Percentiles rank a stretch among this genome's conserved stretches.
These are phyloP conservation scores for Brachionus sp. DNA, from an alignment of 1,140 invertebrate species.

Conservation along the genomic window DNA sequence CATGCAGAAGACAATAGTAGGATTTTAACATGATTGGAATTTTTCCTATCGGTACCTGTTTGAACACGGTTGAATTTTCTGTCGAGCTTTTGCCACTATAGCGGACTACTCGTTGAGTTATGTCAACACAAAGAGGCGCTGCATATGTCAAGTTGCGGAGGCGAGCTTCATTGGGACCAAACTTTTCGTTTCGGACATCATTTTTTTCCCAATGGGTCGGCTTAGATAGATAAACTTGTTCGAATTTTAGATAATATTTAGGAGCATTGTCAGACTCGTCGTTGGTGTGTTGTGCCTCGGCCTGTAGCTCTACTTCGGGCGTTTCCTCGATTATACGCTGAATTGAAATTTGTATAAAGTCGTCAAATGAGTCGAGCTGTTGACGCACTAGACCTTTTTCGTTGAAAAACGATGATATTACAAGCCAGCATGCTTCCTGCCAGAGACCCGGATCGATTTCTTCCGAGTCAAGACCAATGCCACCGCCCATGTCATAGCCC, in stretches of 20 bases:
- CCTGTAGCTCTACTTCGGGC: conserved; percentile 91
- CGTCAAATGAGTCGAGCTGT: conserved; percentile 97
- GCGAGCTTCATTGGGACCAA: conserved; percentile 83
- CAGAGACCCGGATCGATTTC: conserved; percentile 90
- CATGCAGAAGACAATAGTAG: conserved; percentile 87
- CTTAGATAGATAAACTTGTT: conserved; percentile 97
- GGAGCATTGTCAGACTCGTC: conserved; percentile 87
- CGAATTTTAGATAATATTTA: conserved; percentile 87
- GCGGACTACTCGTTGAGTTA: conserved; percentile 73
- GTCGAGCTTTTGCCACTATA: conserved; percentile 64
- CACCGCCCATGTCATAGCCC: conserved; percentile 19
- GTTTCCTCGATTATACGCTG: conserved; percentile 98
- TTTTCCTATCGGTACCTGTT: conserved; percentile 88
- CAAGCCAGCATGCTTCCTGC: conserved; percentile 99
- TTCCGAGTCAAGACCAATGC: conserved; percentile 6
- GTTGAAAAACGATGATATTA: conserved; percentile 98
- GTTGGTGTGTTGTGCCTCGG: conserved; percentile 88
- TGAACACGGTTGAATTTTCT: conserved; percentile 67
- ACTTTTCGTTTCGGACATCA: conserved; percentile 16
- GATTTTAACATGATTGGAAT: conserved; percentile 98
- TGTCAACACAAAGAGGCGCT: conserved; percentile 95
- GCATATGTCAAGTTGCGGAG: conserved; percentile 67
- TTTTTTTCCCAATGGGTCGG: conserved; percentile 82
- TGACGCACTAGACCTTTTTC: conserved; percentile 98
- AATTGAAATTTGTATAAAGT: conserved; percentile 99